Percentiles rank a stretch among this genome's conserved stretches.
These are phyloP conservation scores for Enteromius trimaculatus DNA, from an alignment of 2,797 vertebrate species.

Conservation along the genomic window DNA sequence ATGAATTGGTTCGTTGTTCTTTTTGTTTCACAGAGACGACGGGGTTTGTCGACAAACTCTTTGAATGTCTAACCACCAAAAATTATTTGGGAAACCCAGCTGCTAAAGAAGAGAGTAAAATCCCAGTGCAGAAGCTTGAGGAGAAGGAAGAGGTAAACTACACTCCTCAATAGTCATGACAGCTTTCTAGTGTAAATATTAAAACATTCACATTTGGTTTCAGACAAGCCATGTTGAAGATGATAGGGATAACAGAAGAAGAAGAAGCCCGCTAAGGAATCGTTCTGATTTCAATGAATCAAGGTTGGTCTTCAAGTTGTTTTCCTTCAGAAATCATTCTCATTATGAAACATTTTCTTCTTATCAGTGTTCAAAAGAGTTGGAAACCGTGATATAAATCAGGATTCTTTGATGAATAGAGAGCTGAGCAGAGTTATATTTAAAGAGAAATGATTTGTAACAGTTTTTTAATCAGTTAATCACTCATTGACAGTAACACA, in stretches of 20 bases:
- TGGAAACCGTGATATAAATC: neutral
- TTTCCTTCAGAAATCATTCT: neutral
- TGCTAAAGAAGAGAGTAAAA: slow-evolving; percentile 85
- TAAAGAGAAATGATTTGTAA: neutral
- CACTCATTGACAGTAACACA: neutral
- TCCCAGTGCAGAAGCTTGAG: slow-evolving; percentile 81
- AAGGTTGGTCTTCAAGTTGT: slow-evolving; percentile 76
- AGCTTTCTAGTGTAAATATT: neutral
- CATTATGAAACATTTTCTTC: neutral
- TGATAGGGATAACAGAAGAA: slow-evolving; percentile 88
- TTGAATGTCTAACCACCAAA: slow-evolving; percentile 95
- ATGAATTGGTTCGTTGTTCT: neutral
- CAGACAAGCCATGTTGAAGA: slow-evolving; percentile 83
- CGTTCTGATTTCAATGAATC: slow-evolving; percentile 90
- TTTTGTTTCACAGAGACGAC: slow-evolving; percentile 86
- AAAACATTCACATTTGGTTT: neutral
- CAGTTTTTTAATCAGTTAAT: neutral
- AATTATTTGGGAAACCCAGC: slow-evolving; percentile 86
- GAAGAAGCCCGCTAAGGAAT: slow-evolving; percentile 92
- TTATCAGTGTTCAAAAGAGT: neutral
- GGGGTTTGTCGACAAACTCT: slow-evolving; percentile 98
- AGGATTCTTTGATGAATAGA: neutral
- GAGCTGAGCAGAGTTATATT: neutral
- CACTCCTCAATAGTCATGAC: neutral
- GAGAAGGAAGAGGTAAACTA: slow-evolving; percentile 76